Percentiles rank a stretch among this genome's conserved stretches.
Evolutionary conservation across 2,797 vertebrate genomes (phyloP).

Genomic region (Leptodactylus fallax): DNA sequence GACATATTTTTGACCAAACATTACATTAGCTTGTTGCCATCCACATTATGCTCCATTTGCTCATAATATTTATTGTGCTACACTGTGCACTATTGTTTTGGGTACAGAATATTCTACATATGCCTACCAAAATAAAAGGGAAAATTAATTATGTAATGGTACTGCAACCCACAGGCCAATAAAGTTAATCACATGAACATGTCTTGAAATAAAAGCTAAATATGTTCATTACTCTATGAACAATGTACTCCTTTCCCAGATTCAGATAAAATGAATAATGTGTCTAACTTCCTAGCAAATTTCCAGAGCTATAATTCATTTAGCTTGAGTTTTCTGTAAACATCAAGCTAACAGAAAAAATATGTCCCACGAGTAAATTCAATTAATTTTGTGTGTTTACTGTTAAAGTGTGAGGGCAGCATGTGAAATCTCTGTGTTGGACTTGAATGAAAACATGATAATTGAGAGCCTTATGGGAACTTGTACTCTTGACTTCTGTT

Average conservation of each 20-base stretch:
- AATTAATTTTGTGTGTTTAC: slow-evolving; percentile 54
- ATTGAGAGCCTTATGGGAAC: slow-evolving; percentile 50
- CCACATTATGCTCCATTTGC: background rate
- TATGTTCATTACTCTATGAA: background rate
- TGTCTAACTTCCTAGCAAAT: background rate
- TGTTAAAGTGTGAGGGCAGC: slow-evolving; percentile 50
- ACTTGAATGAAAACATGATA: slow-evolving; percentile 48
- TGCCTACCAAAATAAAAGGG: background rate
- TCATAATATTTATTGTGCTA: background rate
- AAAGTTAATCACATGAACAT: background rate
- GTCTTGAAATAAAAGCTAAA: background rate
- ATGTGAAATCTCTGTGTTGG: slow-evolving; percentile 36
- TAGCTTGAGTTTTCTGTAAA: slow-evolving; percentile 48
- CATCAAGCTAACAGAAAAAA: slow-evolving; percentile 41
- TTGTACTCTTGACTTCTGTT: slow-evolving; percentile 49
- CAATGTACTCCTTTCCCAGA: background rate
- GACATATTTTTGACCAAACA: no score
- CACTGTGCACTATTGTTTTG: background rate
- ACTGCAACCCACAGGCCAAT: background rate
- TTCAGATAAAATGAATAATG: background rate
- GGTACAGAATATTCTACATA: background rate
- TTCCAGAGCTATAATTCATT: slow-evolving; percentile 16
- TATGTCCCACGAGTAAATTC: slow-evolving; percentile 34
- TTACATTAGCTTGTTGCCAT: no score
- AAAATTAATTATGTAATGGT: no score